These are phyloP conservation scores for Sander vitreus DNA, from an alignment of 2,113 vertebrate species.

Conservation along the genomic window DNA sequence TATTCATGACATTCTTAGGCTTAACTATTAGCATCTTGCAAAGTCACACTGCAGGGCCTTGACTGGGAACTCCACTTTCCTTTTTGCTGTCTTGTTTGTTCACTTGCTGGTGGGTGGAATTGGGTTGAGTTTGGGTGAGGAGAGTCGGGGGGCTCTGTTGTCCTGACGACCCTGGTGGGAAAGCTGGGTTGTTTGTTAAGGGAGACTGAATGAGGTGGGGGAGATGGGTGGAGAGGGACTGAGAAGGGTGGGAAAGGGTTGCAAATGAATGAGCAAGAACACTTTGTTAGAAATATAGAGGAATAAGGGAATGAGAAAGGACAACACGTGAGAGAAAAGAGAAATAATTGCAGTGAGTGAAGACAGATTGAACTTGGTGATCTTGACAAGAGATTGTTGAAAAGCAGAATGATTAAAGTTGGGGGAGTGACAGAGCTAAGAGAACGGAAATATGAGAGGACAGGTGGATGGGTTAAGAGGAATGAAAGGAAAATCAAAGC, in stretches of 20 bases:
- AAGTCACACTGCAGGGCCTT: conserved; percentile 24
- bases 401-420: conserved; percentile 1
- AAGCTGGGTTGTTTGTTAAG: conserved; percentile 71
- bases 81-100: conserved; percentile 64
- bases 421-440: conserved; percentile 13
- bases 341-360: background rate
- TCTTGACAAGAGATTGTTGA: conserved; percentile 24
- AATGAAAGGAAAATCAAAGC: conserved; percentile 34
- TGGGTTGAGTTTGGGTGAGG: conserved; percentile 21
- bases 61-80: conserved; percentile 37
- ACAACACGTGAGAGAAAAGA: conserved; percentile 28
- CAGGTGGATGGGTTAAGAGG: conserved; percentile 48
- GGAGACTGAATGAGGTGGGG: conserved; percentile 56
- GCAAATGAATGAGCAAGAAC: conserved; percentile 37
- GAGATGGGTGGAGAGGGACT: conserved; percentile 50
- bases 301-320: conserved; percentile 37
- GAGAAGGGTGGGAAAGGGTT: conserved; percentile 45
- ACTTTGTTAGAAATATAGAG: conserved; percentile 42
- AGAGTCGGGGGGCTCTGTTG: conserved; percentile 57
- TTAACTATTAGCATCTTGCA: conserved; percentile 19
- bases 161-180: conserved; percentile 74
- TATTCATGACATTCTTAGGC: conserved; percentile 16
- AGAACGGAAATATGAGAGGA: conserved; percentile 26
- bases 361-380: conserved; percentile 16
- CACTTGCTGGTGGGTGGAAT: conserved; percentile 48